phyloP scores from a whole-genome alignment of 2,888 invertebrate species.

The Salpingus planirostris region DNA sequence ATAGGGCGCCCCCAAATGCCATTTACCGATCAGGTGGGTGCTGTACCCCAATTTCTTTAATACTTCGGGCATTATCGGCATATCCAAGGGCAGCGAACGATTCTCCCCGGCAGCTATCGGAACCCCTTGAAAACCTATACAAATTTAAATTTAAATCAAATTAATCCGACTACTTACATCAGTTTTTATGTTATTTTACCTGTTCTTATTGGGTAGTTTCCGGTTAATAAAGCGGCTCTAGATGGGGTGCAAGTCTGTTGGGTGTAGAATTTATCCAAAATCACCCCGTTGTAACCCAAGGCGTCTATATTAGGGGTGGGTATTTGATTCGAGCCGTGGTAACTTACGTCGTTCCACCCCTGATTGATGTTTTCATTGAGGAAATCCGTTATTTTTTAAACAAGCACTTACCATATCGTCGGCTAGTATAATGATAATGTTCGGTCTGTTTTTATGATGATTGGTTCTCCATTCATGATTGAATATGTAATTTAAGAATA shows the following conservation, averaged over 20 bases:
- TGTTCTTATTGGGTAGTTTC: slow-evolving; percentile 76
- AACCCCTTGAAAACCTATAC: slow-evolving; percentile 62
- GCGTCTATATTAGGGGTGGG: slow-evolving; percentile 86
- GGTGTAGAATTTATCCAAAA: slow-evolving; percentile 77
- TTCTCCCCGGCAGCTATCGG: slow-evolving; percentile 61
- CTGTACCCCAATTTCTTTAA: slow-evolving; percentile 58
- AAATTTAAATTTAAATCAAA: too few relatives aligned
- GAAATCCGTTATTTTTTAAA: not conserved
- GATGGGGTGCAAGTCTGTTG: slow-evolving; percentile 83
- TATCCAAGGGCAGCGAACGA: slow-evolving; percentile 54
- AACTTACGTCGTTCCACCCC: slow-evolving; percentile 90
- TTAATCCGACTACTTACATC: too few relatives aligned
- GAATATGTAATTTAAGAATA: too few relatives aligned
- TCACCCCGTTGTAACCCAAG: slow-evolving; percentile 72
- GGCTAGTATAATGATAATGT: slow-evolving; percentile 71
- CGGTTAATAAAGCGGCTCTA: slow-evolving; percentile 71
- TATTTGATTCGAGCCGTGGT: slow-evolving; percentile 80
- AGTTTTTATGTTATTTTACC: too few relatives aligned
- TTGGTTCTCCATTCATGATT: too few relatives aligned
- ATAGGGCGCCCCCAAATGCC: slow-evolving; percentile 72
- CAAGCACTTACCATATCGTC: slow-evolving; percentile 67
- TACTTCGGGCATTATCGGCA: slow-evolving; percentile 49
- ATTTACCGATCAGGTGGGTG: slow-evolving; percentile 74
- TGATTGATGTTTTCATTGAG: too few relatives aligned
- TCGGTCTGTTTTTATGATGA: too few relatives aligned